Percentiles rank a stretch among this genome's conserved stretches.
Evolutionary conservation across 2,113 vertebrate species (phyloP).

Genomic region (Notothenia coriiceps): DNA sequence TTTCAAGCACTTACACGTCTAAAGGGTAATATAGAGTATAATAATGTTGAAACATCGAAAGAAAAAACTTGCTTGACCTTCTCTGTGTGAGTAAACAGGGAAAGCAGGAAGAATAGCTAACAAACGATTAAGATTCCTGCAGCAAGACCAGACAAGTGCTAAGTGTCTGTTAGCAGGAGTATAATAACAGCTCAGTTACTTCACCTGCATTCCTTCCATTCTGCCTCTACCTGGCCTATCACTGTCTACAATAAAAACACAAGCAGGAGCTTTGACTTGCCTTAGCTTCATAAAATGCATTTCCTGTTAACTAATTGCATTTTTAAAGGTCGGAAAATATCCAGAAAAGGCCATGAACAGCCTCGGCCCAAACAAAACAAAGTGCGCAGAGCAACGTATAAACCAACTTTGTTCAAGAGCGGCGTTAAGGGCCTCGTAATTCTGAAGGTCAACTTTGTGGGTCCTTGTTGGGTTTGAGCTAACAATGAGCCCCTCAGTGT

Average conservation of each 20-base stretch:
- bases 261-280: neutral
- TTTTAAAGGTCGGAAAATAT: slow-evolving; percentile 6
- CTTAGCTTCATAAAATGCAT: no score
- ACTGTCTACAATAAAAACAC: slow-evolving; percentile 22
- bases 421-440: slow-evolving; percentile 38
- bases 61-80: neutral
- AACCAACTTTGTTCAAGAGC: slow-evolving; percentile 47
- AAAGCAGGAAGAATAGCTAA: slow-evolving; percentile 14
- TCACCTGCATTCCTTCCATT: slow-evolving; percentile 67
- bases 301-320: no score
- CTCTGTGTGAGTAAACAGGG: slow-evolving; percentile 16
- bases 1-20: neutral
- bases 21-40: neutral
- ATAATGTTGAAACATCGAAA: no score
- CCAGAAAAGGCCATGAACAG: neutral
- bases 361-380: slow-evolving; percentile 2
- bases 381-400: slow-evolving; percentile 19
- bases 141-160: slow-evolving; percentile 66
- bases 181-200: slow-evolving; percentile 53
- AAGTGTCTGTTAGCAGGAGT: slow-evolving; percentile 30
- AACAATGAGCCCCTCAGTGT: slow-evolving; percentile 82
- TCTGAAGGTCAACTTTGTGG: slow-evolving; percentile 65
- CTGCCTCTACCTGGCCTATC: slow-evolving; percentile 21
- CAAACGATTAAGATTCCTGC: slow-evolving; percentile 44
- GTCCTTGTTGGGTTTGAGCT: slow-evolving; percentile 61